These are phyloP conservation scores for Triplophysa bombifrons DNA, from an alignment of 2,797 vertebrate species.

Conservation along the genomic window DNA sequence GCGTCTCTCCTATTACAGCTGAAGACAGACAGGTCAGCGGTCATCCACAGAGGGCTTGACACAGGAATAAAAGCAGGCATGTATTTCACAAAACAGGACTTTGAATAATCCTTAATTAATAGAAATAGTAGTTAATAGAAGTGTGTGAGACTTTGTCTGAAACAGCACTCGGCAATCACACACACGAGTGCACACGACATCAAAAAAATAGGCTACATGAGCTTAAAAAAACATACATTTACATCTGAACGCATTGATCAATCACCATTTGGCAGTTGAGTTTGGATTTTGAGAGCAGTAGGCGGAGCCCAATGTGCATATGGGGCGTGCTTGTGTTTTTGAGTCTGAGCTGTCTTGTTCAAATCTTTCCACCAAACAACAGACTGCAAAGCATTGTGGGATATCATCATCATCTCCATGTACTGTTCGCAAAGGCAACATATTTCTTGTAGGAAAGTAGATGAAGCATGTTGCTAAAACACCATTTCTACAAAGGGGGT, in stretches of 20 bases:
- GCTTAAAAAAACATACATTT: constrained; percentile 6
- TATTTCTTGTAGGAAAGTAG: neutral
- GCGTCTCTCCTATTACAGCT: constrained; percentile 33
- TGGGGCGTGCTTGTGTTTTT: constrained; percentile 6
- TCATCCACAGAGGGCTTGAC: constrained; percentile 21
- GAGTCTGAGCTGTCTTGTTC: neutral
- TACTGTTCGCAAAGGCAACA: neutral
- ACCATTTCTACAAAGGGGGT: constrained; percentile 22
- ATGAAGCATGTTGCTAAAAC: constrained; percentile 32
- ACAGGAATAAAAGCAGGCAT: constrained; percentile 1
- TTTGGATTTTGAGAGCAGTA: constrained; percentile 13
- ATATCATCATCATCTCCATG: neutral
- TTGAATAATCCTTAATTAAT: neutral
- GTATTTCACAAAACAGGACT: neutral
- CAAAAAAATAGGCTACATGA: constrained; percentile 21
- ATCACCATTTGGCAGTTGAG: constrained; percentile 51
- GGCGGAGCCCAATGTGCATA: constrained; percentile 31
- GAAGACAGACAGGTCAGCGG: constrained; percentile 36
- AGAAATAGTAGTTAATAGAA: neutral
- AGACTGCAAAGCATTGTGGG: neutral
- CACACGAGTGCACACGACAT: neutral
- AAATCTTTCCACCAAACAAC: neutral
- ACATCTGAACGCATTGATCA: constrained; percentile 48
- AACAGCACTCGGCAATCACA: neutral
- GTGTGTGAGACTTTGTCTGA: neutral